Evolutionary conservation across 1,140 invertebrate genomes (phyloP).

Genomic region (Drosophila watanabei): DNA sequence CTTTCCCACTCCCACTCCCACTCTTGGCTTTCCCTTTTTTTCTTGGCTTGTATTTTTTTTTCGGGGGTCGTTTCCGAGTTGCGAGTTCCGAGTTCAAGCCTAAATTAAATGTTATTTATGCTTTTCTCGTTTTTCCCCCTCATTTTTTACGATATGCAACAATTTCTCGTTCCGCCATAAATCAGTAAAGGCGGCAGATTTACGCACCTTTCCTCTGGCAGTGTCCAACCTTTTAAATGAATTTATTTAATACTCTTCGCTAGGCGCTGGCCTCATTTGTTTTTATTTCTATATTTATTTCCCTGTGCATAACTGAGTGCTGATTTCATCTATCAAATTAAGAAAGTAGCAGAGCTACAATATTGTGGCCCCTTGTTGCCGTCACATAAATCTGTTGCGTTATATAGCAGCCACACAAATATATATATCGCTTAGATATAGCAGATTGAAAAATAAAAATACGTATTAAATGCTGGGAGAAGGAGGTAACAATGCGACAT

Average conservation of each 20-base stretch:
- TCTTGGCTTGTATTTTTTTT: neutral
- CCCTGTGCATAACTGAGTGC: conserved; percentile 59
- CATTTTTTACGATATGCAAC: conserved; percentile 72
- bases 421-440: conserved; percentile 4
- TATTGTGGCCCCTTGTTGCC: conserved; percentile 42
- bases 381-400: conserved; percentile 70
- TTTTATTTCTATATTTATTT: conserved; percentile 48
- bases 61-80: conserved; percentile 24
- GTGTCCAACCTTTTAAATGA: conserved; percentile 56
- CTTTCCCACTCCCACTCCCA: neutral
- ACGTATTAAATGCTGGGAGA: conserved; percentile 13
- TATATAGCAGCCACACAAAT: conserved; percentile 30
- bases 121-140: conserved; percentile 35
- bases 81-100: conserved; percentile 31
- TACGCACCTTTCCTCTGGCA: conserved; percentile 57
- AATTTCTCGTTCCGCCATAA: conserved; percentile 62
- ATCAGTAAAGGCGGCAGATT: conserved; percentile 64
- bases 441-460: conserved; percentile 35
- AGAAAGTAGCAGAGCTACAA: conserved; percentile 73
- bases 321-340: conserved; percentile 83
- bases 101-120: conserved; percentile 83
- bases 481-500: conserved; percentile 30
- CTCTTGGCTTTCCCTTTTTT: neutral
- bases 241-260: conserved; percentile 52
- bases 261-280: conserved; percentile 34